A percentile compares a stretch with the other conserved stretches of the same genome.
Conservation (phyloP, 2,113 vertebrate genomes). For the Equus quagga region DNA sequence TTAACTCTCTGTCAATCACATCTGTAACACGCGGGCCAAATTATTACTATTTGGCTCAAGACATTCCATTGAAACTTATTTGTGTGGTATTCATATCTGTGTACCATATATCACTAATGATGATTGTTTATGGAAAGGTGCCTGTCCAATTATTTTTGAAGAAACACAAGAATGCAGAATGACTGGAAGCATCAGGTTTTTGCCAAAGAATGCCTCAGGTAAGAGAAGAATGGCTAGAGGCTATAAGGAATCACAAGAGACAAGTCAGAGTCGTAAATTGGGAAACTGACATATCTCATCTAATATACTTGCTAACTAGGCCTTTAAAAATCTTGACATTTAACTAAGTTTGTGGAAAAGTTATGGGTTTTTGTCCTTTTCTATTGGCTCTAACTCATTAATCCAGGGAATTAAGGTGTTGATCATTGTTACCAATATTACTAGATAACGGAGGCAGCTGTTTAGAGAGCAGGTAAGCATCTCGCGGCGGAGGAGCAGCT, state of each 20-base stretch:
- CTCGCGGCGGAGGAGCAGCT: constrained; percentile 78
- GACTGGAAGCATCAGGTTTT: constrained; percentile 99
- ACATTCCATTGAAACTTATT: constrained; percentile 89
- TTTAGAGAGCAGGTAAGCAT: constrained; percentile 79
- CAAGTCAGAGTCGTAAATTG: constrained; percentile 97
- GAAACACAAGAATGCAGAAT: constrained; percentile 99
- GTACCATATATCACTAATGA: constrained; percentile 90
- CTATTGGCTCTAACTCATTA: constrained; percentile 89
- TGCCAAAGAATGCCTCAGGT: constrained; percentile 99
- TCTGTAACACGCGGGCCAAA: constrained; percentile 86
- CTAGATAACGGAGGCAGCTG: constrained; percentile 69
- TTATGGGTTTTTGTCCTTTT: constrained; percentile 90
- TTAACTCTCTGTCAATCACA: constrained; percentile 92
- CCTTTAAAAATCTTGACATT: constrained; percentile 99
- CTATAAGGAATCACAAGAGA: constrained; percentile 97
- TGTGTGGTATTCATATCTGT: constrained; percentile 89
- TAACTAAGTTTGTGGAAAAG: constrained; percentile 92
- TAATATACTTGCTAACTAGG: constrained; percentile 99
- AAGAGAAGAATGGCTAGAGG: constrained; percentile 99
- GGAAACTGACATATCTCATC: constrained; percentile 99
- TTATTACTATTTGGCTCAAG: constrained; percentile 89
- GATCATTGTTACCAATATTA: constrained; percentile 84
- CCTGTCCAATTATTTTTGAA: constrained; percentile 99
- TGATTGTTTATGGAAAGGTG: constrained; percentile 96
- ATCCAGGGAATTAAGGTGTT: constrained; percentile 85